Evolutionary conservation across 1,140 invertebrate genomes (phyloP).

Genomic region (Drosophila watanabei): DNA sequence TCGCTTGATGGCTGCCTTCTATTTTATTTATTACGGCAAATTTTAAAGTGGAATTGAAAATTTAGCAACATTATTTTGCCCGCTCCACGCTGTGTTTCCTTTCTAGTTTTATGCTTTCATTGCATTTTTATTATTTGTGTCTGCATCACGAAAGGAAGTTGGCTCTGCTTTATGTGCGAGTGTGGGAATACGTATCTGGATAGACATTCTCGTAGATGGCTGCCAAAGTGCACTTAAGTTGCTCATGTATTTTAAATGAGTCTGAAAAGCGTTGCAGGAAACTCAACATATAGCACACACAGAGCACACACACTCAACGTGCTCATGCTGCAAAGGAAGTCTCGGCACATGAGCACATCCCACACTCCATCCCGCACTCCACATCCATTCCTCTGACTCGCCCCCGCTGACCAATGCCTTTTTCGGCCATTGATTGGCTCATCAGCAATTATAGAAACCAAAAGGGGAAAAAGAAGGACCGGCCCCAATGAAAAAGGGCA

Average conservation of each 20-base stretch:
- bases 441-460: slow-evolving; percentile 76
- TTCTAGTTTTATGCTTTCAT: slow-evolving; percentile 79
- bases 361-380: background rate
- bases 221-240: slow-evolving; percentile 85
- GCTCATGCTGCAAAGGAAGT: slow-evolving; percentile 46
- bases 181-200: slow-evolving; percentile 23
- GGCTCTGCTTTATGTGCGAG: slow-evolving; percentile 33
- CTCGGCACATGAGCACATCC: slow-evolving; percentile 29
- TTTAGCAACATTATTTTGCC: slow-evolving; percentile 57
- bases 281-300: slow-evolving; percentile 52
- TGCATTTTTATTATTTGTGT: slow-evolving; percentile 81
- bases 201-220: slow-evolving; percentile 64
- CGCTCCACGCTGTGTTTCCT: slow-evolving; percentile 53
- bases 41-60: slow-evolving; percentile 53
- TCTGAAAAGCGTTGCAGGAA: slow-evolving; percentile 81
- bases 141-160: slow-evolving; percentile 72
- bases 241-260: slow-evolving; percentile 85
- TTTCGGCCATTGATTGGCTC: slow-evolving; percentile 74
- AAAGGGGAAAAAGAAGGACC: background rate
- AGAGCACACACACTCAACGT: slow-evolving; percentile 25
- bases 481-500: slow-evolving; percentile 33
- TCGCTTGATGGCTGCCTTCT: slow-evolving; percentile 45
- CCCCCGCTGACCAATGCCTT: slow-evolving; percentile 33
- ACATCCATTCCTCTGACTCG: background rate
- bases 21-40: slow-evolving; percentile 60